These are phyloP conservation scores for Epizoanthus stellaris DNA, from an alignment of 92 coral and sea anemone species.

Conservation along the genomic window DNA sequence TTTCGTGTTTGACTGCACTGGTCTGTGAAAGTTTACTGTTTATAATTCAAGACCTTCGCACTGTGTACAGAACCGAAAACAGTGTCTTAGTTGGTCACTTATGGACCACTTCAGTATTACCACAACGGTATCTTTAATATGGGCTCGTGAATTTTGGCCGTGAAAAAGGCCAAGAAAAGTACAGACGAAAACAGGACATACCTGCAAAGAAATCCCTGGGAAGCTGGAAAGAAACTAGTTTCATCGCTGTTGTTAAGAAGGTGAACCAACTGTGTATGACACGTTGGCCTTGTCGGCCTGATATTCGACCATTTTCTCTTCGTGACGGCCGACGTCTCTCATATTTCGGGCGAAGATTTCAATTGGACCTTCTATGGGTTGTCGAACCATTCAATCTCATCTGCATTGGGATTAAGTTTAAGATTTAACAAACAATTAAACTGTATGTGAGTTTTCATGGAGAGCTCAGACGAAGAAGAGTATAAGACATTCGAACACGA, in stretches of 20 bases:
- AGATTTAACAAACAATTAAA: slow-evolving; percentile 5
- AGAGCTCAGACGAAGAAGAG: slow-evolving; percentile 7
- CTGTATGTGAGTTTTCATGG: not conserved
- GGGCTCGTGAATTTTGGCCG: not conserved
- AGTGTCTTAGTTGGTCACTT: too few relatives aligned
- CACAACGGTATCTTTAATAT: not conserved
- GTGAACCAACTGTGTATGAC: too few relatives aligned
- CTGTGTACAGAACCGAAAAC: too few relatives aligned
- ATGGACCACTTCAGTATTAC: too few relatives aligned
- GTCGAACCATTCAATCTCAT: not conserved
- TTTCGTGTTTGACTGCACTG: too few relatives aligned
- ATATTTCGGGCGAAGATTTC: not conserved
- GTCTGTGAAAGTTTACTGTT: too few relatives aligned
- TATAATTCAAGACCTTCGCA: too few relatives aligned
- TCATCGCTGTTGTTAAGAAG: not conserved
- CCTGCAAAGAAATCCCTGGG: not conserved
- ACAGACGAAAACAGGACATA: not conserved
- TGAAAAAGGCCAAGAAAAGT: not conserved
- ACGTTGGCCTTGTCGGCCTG: not conserved
- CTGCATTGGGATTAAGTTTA: not conserved
- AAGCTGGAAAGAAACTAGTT: too few relatives aligned
- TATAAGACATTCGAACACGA: not conserved
- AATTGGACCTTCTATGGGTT: not conserved
- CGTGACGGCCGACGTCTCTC: not conserved
- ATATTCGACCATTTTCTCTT: not conserved